These are phyloP conservation scores for Megaleporinus macrocephalus DNA, from an alignment of 2,113 vertebrate genomes.

Conservation along the genomic window DNA sequence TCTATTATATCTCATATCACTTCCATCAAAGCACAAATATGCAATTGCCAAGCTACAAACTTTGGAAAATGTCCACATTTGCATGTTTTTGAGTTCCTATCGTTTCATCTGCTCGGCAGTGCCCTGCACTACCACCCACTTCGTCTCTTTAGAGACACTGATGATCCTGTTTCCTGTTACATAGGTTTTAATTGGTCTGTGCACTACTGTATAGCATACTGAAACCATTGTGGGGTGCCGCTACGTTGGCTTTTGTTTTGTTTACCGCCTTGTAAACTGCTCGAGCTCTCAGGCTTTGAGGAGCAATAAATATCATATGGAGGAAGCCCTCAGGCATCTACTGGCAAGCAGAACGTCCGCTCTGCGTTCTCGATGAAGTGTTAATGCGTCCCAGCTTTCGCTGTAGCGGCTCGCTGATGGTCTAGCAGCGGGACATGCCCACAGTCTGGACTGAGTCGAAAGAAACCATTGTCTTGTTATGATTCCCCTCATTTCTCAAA, in stretches of 20 bases:
- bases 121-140: neutral
- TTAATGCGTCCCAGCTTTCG: constrained; percentile 23
- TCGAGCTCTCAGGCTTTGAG: constrained; percentile 44
- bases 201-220: neutral
- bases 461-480: neutral
- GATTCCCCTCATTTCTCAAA: neutral
- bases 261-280: constrained; percentile 59
- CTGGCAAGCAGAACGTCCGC: neutral
- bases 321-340: constrained; percentile 35
- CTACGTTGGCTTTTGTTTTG: constrained; percentile 56
- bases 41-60: too few species aligned
- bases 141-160: neutral
- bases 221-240: constrained; percentile 12
- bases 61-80: neutral
- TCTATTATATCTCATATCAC: neutral
- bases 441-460: neutral
- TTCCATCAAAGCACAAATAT: too few species aligned
- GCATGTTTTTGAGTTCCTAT: neutral
- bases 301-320: constrained; percentile 55
- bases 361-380: constrained; percentile 12
- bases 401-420: neutral
- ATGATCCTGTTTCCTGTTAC: constrained; percentile 4
- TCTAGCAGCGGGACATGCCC: neutral
- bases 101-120: neutral
- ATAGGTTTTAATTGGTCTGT: neutral